These are phyloP conservation scores for Callyntrura guangdongensis DNA, from an alignment of 2,888 invertebrate species.

Conservation along the genomic window DNA sequence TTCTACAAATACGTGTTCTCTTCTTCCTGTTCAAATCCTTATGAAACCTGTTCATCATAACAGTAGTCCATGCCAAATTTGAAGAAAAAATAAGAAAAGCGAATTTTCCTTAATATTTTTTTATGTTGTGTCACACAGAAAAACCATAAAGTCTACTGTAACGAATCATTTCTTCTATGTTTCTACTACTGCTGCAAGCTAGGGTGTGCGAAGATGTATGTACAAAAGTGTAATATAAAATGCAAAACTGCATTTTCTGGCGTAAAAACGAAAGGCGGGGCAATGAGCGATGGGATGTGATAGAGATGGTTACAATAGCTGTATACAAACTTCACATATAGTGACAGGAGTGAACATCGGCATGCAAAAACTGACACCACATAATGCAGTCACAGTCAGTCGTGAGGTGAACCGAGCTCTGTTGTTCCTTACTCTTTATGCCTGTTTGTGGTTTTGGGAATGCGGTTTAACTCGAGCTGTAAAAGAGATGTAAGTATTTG, in stretches of 20 bases:
- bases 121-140: background rate
- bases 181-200: background rate
- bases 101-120: background rate
- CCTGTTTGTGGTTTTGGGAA: constrained; percentile 23
- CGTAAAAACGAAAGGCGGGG: constrained; percentile 12
- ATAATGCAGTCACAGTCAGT: constrained; percentile 55
- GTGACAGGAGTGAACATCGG: background rate
- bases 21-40: background rate
- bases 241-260: background rate
- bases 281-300: constrained; percentile 2
- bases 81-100: background rate
- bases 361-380: constrained; percentile 41
- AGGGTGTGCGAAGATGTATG: background rate
- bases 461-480: constrained; percentile 13
- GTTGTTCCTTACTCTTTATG: constrained; percentile 8
- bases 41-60: constrained; percentile 22
- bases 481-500: constrained; percentile 29
- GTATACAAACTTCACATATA: background rate
- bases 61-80: background rate
- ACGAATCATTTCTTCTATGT: background rate
- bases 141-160: background rate
- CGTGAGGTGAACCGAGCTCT: constrained; percentile 49
- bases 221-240: background rate
- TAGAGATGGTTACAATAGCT: background rate
- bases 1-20: background rate